Percentiles rank a stretch among this genome's conserved stretches.
These are phyloP conservation scores for Macrophya alboannulata DNA, from an alignment of 2,888 invertebrate genomes.

Conservation along the genomic window DNA sequence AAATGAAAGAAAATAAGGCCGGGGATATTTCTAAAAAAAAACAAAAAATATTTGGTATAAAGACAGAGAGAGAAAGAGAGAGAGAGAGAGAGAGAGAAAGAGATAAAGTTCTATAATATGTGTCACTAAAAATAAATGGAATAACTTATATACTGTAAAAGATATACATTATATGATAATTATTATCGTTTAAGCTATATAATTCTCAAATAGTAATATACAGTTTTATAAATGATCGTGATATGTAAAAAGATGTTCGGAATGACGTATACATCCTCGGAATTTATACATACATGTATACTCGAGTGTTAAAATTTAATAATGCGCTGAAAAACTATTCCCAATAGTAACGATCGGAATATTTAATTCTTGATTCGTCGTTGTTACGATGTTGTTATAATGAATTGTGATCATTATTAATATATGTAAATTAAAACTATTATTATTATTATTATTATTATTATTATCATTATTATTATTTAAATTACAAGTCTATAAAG, in stretches of 20 bases:
- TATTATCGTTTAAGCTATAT: background rate
- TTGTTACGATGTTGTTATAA: slow-evolving; percentile 37
- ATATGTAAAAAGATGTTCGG: slow-evolving; percentile 44
- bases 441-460: background rate
- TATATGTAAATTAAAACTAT: slow-evolving; percentile 30
- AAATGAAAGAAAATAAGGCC: background rate
- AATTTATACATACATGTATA: background rate
- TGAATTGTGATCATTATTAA: slow-evolving; percentile 43
- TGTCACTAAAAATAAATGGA: slow-evolving; percentile 29
- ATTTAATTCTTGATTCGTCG: slow-evolving; percentile 20
- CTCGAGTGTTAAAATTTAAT: slow-evolving; percentile 20
- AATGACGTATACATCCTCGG: background rate
- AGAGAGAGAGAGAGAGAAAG: background rate
- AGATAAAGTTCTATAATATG: slow-evolving; percentile 1
- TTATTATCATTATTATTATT: too few relatives aligned
- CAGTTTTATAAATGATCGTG: slow-evolving; percentile 53
- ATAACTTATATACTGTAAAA: background rate
- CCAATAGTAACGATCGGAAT: background rate
- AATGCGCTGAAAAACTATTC: slow-evolving; percentile 34
- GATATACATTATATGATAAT: background rate
- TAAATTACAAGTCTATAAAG: too few relatives aligned
- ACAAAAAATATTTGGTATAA: background rate
- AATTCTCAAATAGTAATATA: slow-evolving; percentile 22
- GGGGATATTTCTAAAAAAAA: slow-evolving; percentile 14
- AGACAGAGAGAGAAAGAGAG: background rate